Base-by-base conservation (phyloP, 2,113 vertebrate species). In the Ranitomeya imitator region DNA sequence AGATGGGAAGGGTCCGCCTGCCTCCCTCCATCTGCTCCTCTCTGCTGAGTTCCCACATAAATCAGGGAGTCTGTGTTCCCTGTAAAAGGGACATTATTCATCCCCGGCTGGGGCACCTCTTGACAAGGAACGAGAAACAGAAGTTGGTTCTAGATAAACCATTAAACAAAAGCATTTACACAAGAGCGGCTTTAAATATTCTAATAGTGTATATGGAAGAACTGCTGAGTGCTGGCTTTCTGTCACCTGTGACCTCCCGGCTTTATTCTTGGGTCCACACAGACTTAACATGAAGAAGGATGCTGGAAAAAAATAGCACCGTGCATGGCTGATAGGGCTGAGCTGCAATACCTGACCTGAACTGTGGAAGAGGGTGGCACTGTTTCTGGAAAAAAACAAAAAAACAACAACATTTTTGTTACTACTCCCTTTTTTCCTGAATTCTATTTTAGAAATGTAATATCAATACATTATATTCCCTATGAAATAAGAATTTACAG, bases 121-220 rank as follows among this genome's bases (percentile, higher is more conserved):
- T 94, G 94, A 94, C 94, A 94, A 92, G 92, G 83, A 93, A 94
- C 92, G 92, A 95, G 93, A 95, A 94, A 94, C 94, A 94, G 94
- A 92, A 94, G 94, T 94, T 90, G 91, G 89, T 79, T 93, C 67
- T 91, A 94, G 92, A 92, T 94, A 94, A 94, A 94, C 94, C 90
- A 90, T 93, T 90, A 92, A 92, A 90, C 91, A 90, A 85, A 91
- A 88, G 91, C 89, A 92, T 93, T 93, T 93, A 93, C 87, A 92
- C 92, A 91, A 92, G 91, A 52, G 91, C 69, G 60, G 90, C 90
- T 89, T 52, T 77, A 83, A 76, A 78, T 54, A 84, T 84, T 74
- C 87, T 78, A 84, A 78, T 88, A 78, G 87, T 88, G 81, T 65
- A 60, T 16, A 57, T 79, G 87, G 59, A 79, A 67, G 81, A 84